Evolutionary conservation across 2,797 vertebrate species (phyloP).

Genomic region (Hippocampus kuda): DNA sequence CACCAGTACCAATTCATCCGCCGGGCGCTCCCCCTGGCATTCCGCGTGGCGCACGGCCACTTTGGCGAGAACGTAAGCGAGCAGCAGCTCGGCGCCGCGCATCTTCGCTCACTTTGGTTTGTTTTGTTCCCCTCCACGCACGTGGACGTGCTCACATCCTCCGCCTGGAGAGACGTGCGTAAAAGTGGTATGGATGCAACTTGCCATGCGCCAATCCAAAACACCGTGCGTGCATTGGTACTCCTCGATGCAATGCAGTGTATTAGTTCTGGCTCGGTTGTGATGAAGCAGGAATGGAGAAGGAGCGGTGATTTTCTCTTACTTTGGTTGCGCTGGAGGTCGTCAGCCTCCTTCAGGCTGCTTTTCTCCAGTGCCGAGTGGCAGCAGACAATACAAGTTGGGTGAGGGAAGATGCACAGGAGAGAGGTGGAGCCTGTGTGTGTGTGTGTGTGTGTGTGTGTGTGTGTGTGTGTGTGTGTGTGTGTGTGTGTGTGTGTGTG

Average conservation of each 20-base stretch:
- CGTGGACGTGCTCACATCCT: conserved; percentile 42
- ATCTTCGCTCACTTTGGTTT: conserved; percentile 41
- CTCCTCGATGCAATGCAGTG: neutral
- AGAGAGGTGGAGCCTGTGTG: conserved; percentile 24
- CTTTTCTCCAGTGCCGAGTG: conserved; percentile 10
- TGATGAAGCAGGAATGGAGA: conserved; percentile 2
- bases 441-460: neutral
- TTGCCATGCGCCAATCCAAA: neutral
- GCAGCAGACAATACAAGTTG: conserved; percentile 30
- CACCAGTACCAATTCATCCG: conserved; percentile 73
- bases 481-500: neutral
- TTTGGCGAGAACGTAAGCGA: conserved; percentile 84
- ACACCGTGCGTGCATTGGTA: neutral
- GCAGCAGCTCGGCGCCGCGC: conserved; percentile 59
- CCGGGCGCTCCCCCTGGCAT: conserved; percentile 73
- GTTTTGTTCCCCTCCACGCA: conserved; percentile 22
- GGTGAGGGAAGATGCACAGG: conserved; percentile 29
- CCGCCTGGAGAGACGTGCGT: conserved; percentile 50
- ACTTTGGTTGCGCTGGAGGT: conserved; percentile 29
- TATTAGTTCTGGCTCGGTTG: neutral
- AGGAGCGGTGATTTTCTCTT: conserved; percentile 17
- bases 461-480: neutral
- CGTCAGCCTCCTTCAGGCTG: conserved; percentile 31
- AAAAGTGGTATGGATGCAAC: conserved; percentile 17
- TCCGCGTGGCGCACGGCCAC: conserved; percentile 81